Evolutionary conservation across 2,888 invertebrate species (phyloP).

Genomic region (Tenthredo mesomela): DNA sequence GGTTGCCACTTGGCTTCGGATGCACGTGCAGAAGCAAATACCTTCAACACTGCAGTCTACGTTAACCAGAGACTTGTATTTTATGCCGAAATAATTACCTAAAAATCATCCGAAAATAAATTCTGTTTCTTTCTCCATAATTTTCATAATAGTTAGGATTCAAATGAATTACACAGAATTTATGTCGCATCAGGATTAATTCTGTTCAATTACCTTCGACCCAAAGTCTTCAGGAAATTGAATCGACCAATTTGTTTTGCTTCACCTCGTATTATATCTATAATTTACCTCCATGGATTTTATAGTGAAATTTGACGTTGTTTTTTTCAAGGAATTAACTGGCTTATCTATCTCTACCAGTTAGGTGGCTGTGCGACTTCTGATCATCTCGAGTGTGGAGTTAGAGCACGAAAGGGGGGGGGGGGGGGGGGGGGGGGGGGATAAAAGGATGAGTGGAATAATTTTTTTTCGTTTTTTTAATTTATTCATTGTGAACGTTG

Average conservation of each 20-base stretch:
- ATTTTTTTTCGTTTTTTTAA: too few species aligned
- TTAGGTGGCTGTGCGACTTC: background rate
- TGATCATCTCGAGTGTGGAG: too few species aligned
- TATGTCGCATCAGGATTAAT: background rate
- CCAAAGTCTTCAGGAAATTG: background rate
- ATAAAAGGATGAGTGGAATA: too few species aligned
- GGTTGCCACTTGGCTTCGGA: too few species aligned
- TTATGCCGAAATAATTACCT: conserved; percentile 62
- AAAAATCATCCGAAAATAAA: background rate
- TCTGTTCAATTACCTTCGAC: too few species aligned
- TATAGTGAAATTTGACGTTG: too few species aligned
- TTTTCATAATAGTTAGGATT: background rate
- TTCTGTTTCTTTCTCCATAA: background rate
- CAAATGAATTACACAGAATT: background rate
- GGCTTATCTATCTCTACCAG: background rate
- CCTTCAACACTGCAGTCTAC: conserved; percentile 79
- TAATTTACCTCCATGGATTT: background rate
- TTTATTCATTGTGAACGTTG: too few species aligned
- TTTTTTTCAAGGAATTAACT: background rate
- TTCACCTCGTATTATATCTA: background rate
- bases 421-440: too few species aligned
- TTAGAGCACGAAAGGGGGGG: too few species aligned
- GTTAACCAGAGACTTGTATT: conserved; percentile 77
- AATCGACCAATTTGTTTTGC: background rate
- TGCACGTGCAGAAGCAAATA: conserved; percentile 78